A percentile compares a stretch with the other conserved stretches of the same genome.
These are phyloP conservation scores for Cyanoderma ruficeps DNA, from an alignment of 2,113 vertebrate genomes.

Conservation along the genomic window DNA sequence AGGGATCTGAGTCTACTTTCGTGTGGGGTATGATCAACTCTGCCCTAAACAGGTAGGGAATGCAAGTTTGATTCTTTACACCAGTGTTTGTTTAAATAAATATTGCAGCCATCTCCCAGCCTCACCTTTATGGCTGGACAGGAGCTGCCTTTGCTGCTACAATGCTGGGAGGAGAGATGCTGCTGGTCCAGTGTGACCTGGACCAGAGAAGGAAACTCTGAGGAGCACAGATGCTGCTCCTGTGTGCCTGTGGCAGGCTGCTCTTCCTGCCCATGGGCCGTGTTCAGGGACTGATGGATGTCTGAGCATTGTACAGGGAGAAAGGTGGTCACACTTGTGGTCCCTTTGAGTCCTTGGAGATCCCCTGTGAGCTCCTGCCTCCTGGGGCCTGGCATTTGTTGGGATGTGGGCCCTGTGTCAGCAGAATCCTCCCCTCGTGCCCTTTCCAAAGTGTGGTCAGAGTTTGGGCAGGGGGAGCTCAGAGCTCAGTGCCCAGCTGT, in stretches of 20 bases:
- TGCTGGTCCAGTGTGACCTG: not conserved
- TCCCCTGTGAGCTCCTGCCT: not conserved
- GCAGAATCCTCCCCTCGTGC: not conserved
- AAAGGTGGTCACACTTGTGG: not conserved
- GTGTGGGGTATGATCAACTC: not conserved
- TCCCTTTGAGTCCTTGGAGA: not conserved
- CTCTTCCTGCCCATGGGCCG: not conserved
- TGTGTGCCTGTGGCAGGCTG: not conserved
- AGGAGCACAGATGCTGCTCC: not conserved
- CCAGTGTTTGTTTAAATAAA: not conserved
- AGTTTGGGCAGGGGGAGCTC: not conserved
- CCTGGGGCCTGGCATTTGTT: not conserved
- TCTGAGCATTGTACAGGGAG: not conserved
- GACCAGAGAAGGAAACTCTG: not conserved
- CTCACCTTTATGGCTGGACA: rapidly evolving
- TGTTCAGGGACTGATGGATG: not conserved
- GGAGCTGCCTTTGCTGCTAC: not conserved
- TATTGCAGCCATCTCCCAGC: not conserved
- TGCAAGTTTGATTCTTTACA: not conserved
- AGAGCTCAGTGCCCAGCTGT: not conserved
- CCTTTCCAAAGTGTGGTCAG: not conserved
- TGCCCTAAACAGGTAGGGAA: not conserved
- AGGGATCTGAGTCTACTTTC: not conserved
- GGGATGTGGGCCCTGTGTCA: not conserved
- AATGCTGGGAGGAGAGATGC: not conserved